These are phyloP conservation scores for Trachelus troglodyta DNA, from an alignment of 2,888 invertebrate species.

Conservation along the genomic window DNA sequence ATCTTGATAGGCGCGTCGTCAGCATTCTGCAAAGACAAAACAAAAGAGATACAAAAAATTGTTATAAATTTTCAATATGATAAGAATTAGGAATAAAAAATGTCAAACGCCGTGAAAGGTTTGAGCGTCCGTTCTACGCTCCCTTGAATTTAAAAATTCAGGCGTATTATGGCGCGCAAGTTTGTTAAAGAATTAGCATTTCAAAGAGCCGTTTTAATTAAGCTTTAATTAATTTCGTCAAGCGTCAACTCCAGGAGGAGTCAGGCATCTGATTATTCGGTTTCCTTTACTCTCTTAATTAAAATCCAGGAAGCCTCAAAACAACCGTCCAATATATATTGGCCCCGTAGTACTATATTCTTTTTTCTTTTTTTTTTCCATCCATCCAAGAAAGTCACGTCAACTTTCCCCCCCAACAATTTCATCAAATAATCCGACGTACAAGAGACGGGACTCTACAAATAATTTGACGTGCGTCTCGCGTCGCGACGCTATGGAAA, in stretches of 20 bases:
- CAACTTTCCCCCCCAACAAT: neutral
- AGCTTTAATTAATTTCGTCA: conserved; percentile 65
- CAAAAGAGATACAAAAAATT: neutral
- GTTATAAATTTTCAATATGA: neutral
- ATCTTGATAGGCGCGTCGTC: neutral
- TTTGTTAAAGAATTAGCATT: conserved; percentile 65
- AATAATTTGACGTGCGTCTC: neutral
- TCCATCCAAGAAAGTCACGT: neutral
- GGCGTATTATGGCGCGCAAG: conserved; percentile 44
- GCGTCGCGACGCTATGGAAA: neutral
- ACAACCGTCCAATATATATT: neutral
- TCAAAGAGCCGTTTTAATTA: conserved; percentile 66
- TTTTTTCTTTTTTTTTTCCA: neutral
- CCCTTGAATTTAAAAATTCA: conserved; percentile 31
- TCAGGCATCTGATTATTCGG: conserved; percentile 52
- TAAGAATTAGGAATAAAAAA: neutral
- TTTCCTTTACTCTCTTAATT: conserved; percentile 64
- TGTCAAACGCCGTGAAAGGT: neutral
- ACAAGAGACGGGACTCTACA: neutral
- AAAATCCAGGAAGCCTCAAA: conserved; percentile 41
- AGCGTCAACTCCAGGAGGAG: conserved; percentile 41
- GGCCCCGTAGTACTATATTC: neutral
- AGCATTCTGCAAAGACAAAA: neutral
- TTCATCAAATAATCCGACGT: neutral
- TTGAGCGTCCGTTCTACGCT: neutral